Percentiles rank a stretch among this genome's conserved stretches.
Conservation (phyloP, 2,888 invertebrate genomes). For the Pemphredon lugubris region DNA sequence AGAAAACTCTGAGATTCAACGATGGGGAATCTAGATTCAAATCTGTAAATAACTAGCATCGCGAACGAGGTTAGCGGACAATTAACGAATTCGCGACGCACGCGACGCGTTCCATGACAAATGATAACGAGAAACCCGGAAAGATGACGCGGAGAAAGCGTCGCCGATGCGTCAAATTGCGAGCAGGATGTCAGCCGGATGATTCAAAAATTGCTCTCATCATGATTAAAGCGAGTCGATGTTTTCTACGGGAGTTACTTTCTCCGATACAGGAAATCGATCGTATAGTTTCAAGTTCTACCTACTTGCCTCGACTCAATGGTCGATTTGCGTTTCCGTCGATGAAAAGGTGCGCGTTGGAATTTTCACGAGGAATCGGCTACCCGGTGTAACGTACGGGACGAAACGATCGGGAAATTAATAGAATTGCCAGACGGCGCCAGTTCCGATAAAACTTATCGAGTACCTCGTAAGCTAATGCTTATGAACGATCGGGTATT, state of each 20-base stretch:
- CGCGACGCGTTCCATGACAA: too few species aligned
- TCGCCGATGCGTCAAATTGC: background rate
- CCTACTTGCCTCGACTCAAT: slow-evolving; percentile 1
- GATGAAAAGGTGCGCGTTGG: background rate
- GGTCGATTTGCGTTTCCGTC: slow-evolving; percentile 21
- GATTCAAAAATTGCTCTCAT: slow-evolving; percentile 2
- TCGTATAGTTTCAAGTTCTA: slow-evolving; percentile 24
- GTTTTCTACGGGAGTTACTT: slow-evolving; percentile 28
- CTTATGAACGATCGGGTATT: slow-evolving; percentile 29
- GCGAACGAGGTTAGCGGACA: too few species aligned
- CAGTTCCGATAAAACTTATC: slow-evolving; percentile 74
- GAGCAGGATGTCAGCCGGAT: background rate
- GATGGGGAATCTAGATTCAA: too few species aligned
- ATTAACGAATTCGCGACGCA: too few species aligned
- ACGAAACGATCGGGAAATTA: slow-evolving; percentile 69
- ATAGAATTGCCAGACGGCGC: slow-evolving; percentile 74
- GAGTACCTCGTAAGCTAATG: slow-evolving; percentile 47
- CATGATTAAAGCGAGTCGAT: slow-evolving; percentile 23
- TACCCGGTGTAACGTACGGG: slow-evolving; percentile 40
- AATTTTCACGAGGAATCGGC: background rate
- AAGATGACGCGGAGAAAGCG: slow-evolving; percentile 38
- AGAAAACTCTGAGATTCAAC: too few species aligned
- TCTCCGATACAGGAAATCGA: slow-evolving; percentile 43
- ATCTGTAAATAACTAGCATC: too few species aligned
- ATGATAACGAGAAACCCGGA: slow-evolving; percentile 25